Base-by-base conservation (phyloP, 2,888 invertebrate species). In the Plusia festucae region DNA sequence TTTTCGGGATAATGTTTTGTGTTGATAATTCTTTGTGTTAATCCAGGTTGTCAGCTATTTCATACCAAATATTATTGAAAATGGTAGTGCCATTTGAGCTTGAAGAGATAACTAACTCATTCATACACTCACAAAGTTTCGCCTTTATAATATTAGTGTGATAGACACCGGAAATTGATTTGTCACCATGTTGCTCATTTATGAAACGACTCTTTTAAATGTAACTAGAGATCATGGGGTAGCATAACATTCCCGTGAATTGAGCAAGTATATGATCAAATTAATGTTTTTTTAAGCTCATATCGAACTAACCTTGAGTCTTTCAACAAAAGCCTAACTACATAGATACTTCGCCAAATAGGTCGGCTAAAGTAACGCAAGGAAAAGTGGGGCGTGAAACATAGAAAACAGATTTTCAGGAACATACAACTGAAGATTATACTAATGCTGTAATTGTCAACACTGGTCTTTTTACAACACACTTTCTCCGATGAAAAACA, bases 381-480 rank as follows among this genome's bases (percentile, higher is more conserved):
- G n/a, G 40, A n/a, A 40, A 40, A 40, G 5, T 40, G 6, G n/a
- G 40, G 15, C 54, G 22, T 55, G 46, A 16, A 60, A 49, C 18
- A 0, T 32, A 59, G 5, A 24, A 34, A 53, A 55, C 20, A 46
- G n/a, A 46, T 16, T 56, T 61, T 32, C 49, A 18, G 27, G 27
- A 58, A 34, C 52, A 62, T 60, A 62, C 53, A 53, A 49, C 13
- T 57, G 8, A 40, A 49, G 34, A 57, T 54, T 18, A 68, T 62
- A 11, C 57, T 61, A 53, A 20, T 57, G 24, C 20, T 55, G 46
- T 55, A 60, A 66, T 54, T 54, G 53, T 62, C 53, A 55, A 63
- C 53, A 20, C 61, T 44, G 22, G n/a, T 61, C 44, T 54, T 58
- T 56, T 56, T 54, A 72, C 20, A 72, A 65, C 63, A 62, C 56